Evolutionary conservation across 2,113 vertebrate genomes (phyloP).

Genomic region (Thermophis baileyi): DNA sequence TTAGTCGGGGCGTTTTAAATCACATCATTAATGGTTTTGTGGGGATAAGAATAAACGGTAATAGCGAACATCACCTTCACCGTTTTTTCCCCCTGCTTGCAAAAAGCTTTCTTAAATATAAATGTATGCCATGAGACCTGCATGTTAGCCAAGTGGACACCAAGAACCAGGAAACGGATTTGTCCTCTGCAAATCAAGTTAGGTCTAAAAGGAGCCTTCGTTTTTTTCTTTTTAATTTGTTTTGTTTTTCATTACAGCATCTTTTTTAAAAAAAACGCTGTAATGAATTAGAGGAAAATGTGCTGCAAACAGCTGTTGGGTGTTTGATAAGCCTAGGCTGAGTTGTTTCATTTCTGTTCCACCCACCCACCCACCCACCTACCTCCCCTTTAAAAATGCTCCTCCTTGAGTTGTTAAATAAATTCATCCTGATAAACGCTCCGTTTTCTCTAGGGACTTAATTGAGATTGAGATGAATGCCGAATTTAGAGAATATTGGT

Average conservation of each 20-base stretch:
- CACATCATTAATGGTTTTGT: not conserved
- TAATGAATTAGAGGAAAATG: constrained; percentile 71
- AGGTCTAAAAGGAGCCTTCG: constrained; percentile 57
- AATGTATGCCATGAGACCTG: constrained; percentile 7
- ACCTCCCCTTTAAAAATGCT: constrained; percentile 60
- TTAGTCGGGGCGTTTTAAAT: not conserved
- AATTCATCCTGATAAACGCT: not conserved
- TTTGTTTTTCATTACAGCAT: constrained; percentile 14
- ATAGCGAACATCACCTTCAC: not conserved
- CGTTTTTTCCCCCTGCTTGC: not conserved
- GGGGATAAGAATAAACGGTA: not conserved
- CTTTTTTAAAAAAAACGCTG: constrained; percentile 12
- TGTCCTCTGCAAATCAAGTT: constrained; percentile 66
- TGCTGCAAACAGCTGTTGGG: constrained; percentile 72
- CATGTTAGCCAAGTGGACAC: not conserved
- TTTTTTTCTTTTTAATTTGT: constrained; percentile 19
- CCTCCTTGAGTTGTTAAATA: constrained; percentile 23
- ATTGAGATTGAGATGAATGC: too few species aligned
- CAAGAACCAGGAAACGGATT: constrained; percentile 7
- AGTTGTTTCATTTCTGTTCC: constrained; percentile 64
- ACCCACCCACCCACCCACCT: constrained; percentile 12
- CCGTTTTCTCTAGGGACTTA: rapidly evolving
- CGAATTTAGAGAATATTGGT: not conserved
- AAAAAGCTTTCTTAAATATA: not conserved
- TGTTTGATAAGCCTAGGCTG: constrained; percentile 71